A percentile compares a stretch with the other conserved stretches of the same genome.
Evolutionary conservation across 1,140 invertebrate species (phyloP).

Genomic region (Epicauta chinensis): DNA sequence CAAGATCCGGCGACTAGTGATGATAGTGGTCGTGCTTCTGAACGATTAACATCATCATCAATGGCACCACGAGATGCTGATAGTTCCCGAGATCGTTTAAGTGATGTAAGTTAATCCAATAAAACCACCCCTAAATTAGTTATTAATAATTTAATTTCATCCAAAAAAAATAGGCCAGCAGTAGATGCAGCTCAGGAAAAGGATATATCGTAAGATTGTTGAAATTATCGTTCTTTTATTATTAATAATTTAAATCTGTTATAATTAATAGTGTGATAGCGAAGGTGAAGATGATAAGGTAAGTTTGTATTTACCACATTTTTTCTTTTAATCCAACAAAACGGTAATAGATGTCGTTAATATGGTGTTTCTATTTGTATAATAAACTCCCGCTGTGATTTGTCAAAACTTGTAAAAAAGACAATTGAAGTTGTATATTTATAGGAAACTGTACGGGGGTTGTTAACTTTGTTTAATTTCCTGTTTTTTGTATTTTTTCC

Average conservation of each 20-base stretch:
- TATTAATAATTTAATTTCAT: neutral
- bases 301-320: slow-evolving; percentile 37
- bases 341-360: neutral
- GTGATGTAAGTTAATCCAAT: slow-evolving; percentile 60
- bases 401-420: too few species aligned
- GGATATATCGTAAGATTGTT: slow-evolving; percentile 82
- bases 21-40: slow-evolving; percentile 69
- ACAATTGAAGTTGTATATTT: too few species aligned
- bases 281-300: slow-evolving; percentile 82
- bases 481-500: too few species aligned
- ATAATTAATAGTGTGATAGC: slow-evolving; percentile 72
- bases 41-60: slow-evolving; percentile 66
- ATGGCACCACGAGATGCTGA: slow-evolving; percentile 65
- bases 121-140: neutral
- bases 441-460: too few species aligned
- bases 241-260: neutral
- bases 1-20: slow-evolving; percentile 70
- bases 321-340: slow-evolving; percentile 4
- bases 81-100: slow-evolving; percentile 71
- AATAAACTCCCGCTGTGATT: too few species aligned
- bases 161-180: slow-evolving; percentile 57
- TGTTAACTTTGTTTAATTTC: too few species aligned
- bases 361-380: too few species aligned
- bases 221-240: neutral
- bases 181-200: slow-evolving; percentile 79